Evolutionary conservation across 1,140 invertebrate genomes (phyloP).

Genomic region (Drosophila ogumai): DNA sequence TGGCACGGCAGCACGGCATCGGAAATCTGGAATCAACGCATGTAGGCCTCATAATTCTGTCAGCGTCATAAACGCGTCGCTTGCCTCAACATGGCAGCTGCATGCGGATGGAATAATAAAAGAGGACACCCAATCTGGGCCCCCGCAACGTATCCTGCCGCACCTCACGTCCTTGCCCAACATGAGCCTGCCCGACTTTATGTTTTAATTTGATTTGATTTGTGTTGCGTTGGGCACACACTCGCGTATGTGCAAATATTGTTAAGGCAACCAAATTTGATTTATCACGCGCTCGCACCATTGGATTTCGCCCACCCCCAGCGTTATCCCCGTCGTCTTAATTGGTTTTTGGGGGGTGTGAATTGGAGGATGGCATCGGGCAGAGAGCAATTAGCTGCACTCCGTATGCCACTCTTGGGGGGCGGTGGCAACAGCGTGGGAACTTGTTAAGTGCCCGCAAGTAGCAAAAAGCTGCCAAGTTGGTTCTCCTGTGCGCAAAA

Average conservation of each 20-base stretch:
- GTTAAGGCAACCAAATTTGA: conserved; percentile 83
- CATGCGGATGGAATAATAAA: conserved; percentile 79
- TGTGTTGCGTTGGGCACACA: conserved; percentile 78
- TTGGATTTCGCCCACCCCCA: conserved; percentile 24
- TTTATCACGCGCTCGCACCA: conserved; percentile 66
- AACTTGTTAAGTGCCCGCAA: conserved; percentile 72
- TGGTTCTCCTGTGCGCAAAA: conserved; percentile 20
- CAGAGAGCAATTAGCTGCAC: conserved; percentile 72
- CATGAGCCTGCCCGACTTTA: conserved; percentile 64
- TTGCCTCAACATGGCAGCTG: conserved; percentile 76
- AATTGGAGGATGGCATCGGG: conserved; percentile 36
- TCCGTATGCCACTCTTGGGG: conserved; percentile 36
- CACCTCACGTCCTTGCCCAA: conserved; percentile 16
- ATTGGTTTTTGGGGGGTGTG: conserved; percentile 70
- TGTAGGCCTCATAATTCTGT: conserved; percentile 83
- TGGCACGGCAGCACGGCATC: conserved; percentile 52
- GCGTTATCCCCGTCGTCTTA: conserved; percentile 52
- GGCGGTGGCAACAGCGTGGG: conserved; percentile 10
- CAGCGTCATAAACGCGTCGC: conserved; percentile 82
- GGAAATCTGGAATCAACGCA: conserved; percentile 80
- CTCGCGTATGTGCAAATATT: conserved; percentile 78
- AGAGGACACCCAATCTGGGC: conserved; percentile 59
- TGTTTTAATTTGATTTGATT: conserved; percentile 85
- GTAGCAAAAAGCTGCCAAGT: conserved; percentile 61
- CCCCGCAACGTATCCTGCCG: not conserved